Conservation (phyloP, 2,888 invertebrate species). For the Erebia epiphron region DNA sequence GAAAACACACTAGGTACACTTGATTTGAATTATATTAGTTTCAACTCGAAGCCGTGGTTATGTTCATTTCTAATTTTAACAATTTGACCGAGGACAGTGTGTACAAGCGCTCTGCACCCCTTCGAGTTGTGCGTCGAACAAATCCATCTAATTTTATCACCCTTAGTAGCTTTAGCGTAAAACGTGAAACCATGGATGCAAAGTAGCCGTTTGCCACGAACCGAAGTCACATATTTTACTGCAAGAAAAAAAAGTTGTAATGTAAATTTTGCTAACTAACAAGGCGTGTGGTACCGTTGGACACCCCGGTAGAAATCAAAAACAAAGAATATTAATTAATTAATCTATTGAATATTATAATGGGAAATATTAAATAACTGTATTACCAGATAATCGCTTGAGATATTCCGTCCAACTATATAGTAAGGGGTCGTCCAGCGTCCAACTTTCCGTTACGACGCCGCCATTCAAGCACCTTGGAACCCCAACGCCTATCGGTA, state of each 20-base stretch:
- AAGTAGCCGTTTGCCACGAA: constrained; percentile 42
- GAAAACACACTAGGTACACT: no score
- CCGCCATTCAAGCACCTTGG: no score
- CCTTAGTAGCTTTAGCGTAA: constrained; percentile 21
- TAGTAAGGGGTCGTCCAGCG: no score
- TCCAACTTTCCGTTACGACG: no score
- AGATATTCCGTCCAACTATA: no score
- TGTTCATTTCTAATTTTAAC: constrained; percentile 5
- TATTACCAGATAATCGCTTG: no score
- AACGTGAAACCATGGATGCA: constrained; percentile 34
- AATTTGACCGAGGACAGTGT: not conserved
- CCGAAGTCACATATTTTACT: constrained; percentile 44
- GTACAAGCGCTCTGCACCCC: constrained; percentile 43
- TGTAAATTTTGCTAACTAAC: not conserved
- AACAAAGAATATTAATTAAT: no score
- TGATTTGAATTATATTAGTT: not conserved
- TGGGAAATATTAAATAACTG: no score
- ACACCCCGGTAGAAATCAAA: no score
- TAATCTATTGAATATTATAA: no score
- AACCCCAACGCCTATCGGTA: no score
- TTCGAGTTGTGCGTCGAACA: constrained; percentile 47
- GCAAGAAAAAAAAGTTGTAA: constrained; percentile 18
- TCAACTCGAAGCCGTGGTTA: not conserved
- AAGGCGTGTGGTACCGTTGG: no score
- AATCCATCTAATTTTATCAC: constrained; percentile 41